phyloP scores from a whole-genome alignment of 2,113 vertebrate species.

The Myrmecophaga tridactyla region DNA sequence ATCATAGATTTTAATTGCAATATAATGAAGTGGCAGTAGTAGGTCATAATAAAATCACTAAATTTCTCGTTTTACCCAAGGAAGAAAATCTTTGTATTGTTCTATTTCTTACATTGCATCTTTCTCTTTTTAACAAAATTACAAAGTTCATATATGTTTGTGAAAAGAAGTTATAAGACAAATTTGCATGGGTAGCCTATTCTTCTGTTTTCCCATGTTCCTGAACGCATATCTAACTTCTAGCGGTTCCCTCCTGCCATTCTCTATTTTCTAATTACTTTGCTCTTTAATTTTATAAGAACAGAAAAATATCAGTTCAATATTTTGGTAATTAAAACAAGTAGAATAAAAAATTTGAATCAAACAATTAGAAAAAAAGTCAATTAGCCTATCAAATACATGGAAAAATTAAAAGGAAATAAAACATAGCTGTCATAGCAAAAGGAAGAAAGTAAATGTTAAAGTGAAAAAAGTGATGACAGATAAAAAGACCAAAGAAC shows the following conservation, averaged over 20 bases:
- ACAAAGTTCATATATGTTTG: not conserved
- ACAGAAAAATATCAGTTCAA: not conserved
- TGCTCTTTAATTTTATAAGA: not conserved
- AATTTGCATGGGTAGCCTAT: not conserved
- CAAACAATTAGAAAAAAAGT: not conserved
- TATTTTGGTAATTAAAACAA: not conserved
- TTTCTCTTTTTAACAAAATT: conserved; percentile 28
- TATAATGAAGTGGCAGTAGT: not conserved
- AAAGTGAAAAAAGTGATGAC: not conserved
- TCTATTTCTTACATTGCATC: not conserved
- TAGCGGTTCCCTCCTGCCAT: not conserved
- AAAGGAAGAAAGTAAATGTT: conserved; percentile 2
- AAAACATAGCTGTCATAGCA: not conserved
- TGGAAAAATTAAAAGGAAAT: not conserved
- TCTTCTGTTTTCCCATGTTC: not conserved
- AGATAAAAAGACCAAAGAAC: not conserved
- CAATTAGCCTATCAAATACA: not conserved
- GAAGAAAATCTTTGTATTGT: not conserved
- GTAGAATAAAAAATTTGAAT: not conserved
- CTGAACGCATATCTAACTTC: not conserved
- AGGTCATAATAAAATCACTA: not conserved
- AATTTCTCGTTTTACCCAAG: not conserved
- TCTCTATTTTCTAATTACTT: conserved; percentile 26
- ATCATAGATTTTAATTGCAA: not conserved
- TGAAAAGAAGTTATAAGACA: conserved; percentile 15